Percentiles rank a stretch among this genome's conserved stretches.
phyloP scores from a whole-genome alignment of 2,888 invertebrate genomes.

The Eupithecia subumbrata region DNA sequence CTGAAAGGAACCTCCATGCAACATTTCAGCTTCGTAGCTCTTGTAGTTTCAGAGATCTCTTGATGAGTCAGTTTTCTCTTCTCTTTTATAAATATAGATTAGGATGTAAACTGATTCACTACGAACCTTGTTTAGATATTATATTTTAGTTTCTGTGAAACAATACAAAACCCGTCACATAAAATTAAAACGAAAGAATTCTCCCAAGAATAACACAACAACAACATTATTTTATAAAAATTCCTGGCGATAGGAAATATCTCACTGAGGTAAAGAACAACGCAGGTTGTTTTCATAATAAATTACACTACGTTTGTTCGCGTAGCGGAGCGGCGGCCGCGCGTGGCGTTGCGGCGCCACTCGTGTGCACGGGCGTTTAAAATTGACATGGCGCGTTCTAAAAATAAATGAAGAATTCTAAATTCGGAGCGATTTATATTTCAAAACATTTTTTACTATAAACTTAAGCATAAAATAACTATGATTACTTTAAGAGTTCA shows the following conservation, averaged over 20 bases:
- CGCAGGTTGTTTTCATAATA: conserved; percentile 5
- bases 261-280: background rate
- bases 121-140: too few species aligned
- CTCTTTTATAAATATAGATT: too few species aligned
- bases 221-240: background rate
- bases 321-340: background rate
- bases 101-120: too few species aligned
- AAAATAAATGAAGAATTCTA: background rate
- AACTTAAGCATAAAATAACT: too few species aligned
- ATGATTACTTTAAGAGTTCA: background rate
- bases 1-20: too few species aligned
- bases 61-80: too few species aligned
- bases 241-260: background rate
- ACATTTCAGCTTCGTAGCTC: too few species aligned
- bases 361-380: background rate
- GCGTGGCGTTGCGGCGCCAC: background rate
- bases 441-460: background rate
- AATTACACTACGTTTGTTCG: background rate
- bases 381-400: background rate
- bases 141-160: background rate
- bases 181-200: background rate
- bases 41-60: too few species aligned
- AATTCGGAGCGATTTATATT: background rate
- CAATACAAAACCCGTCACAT: background rate
- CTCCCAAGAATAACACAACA: background rate